Evolutionary conservation across 2,113 vertebrate genomes (phyloP), one percentile per base, ranked within the genome.

Genomic region (Tonatia bakeri): DNA sequence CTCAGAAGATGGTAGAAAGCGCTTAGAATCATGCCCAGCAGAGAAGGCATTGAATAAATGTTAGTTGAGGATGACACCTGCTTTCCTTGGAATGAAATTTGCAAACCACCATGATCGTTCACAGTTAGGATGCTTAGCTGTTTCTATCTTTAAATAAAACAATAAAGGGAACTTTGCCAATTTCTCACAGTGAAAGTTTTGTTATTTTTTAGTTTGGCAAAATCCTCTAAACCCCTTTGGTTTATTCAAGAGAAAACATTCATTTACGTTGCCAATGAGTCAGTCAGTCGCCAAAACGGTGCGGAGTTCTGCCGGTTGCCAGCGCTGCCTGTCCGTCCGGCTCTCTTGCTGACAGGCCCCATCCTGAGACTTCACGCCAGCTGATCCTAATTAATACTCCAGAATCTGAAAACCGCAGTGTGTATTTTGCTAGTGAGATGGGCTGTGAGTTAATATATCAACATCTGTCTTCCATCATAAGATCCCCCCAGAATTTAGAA

Each of bases 201-300:
- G 22, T 84, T 84, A 80, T 84, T 93, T 89, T 94, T 90, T 72
- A 82, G 52, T 79, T 80, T 94, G 73, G 20, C 61, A 94, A 45
- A 90, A 79, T 79, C 47, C 33, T 54, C 56, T 54, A 92, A 85
- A 69, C 22, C 54, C 67, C 59, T 50, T 50, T 77, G 64, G 40
- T 90, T 86, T 70, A 59, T 88, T 86, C 52, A 89, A 26, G n/a
- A 96, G 69, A 89, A 97, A 89, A 72, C 50, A 91, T 52, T 80
- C 64, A 52, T 61, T 85, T 43, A 80, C 67, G 90, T 91, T 93
- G 86, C 96, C 94, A 91, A 17, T 64, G 76, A 92, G 73, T 92
- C 84, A 90, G 73, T 93, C 80, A 84, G 54, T 54, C 43, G 65
- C 79, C 91, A 92, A 67, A 95, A 86, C 22, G 47, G 15, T 61